A percentile compares a stretch with the other conserved stretches of the same genome.
Evolutionary conservation across 2,113 vertebrate genomes (phyloP).

Genomic region (Nanorana parkeri): DNA sequence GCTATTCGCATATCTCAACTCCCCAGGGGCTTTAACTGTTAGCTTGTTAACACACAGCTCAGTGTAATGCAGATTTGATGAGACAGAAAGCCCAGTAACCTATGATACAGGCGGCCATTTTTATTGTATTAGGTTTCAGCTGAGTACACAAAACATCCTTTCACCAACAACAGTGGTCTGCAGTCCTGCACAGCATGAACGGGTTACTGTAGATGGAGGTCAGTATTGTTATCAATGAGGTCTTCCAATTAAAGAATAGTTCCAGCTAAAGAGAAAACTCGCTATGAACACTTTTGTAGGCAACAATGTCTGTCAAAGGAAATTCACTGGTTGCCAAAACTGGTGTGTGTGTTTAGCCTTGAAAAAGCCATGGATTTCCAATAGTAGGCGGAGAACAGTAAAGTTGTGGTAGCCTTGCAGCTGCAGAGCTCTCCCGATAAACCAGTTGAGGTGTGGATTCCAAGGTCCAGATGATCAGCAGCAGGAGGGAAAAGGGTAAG

Average conservation of each 20-base stretch:
- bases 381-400: too few relatives aligned
- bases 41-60: constrained; percentile 76
- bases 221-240: background rate
- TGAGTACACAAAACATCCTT: constrained; percentile 61
- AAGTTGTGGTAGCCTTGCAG: too few relatives aligned
- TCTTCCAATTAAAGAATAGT: background rate
- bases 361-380: too few relatives aligned
- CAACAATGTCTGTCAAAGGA: too few relatives aligned
- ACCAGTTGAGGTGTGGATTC: too few relatives aligned
- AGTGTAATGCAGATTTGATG: constrained; percentile 81
- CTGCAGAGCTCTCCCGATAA: too few relatives aligned
- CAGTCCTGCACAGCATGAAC: constrained; percentile 14
- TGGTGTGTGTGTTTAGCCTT: too few relatives aligned
- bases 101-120: constrained; percentile 59
- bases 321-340: too few relatives aligned
- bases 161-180: constrained; percentile 49
- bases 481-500: too few relatives aligned
- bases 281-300: too few relatives aligned
- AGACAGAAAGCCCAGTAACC: constrained; percentile 70
- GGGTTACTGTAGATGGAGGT: background rate
- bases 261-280: too few relatives aligned
- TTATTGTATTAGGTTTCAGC: constrained; percentile 38
- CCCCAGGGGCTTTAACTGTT: constrained; percentile 75
- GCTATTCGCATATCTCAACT: constrained; percentile 70
- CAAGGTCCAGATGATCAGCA: too few relatives aligned